Percentiles rank a stretch among this genome's conserved stretches.
phyloP scores from a whole-genome alignment of 2,113 vertebrate species.

The Lathamus discolor region DNA sequence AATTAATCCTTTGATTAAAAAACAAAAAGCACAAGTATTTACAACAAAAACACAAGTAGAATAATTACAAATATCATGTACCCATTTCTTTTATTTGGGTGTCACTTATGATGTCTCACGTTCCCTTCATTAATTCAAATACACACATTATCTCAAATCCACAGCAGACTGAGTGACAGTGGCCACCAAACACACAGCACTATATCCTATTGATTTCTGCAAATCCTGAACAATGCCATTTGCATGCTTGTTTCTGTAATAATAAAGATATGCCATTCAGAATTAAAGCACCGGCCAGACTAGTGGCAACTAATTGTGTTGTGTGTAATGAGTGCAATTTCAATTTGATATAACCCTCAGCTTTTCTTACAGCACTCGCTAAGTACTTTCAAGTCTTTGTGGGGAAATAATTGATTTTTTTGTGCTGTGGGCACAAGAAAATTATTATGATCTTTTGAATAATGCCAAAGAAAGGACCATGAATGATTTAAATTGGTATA shows the following conservation, averaged over 20 bases:
- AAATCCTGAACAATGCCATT: conserved; percentile 99
- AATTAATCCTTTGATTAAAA: conserved; percentile 99
- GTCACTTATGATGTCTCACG: conserved; percentile 99
- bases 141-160: conserved; percentile 99
- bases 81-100: conserved; percentile 99
- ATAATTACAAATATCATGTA: conserved; percentile 99
- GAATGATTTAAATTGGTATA: conserved; percentile 99
- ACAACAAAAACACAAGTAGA: conserved; percentile 99
- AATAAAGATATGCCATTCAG: conserved; percentile 99
- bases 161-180: conserved; percentile 99
- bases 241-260: conserved; percentile 99
- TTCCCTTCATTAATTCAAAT: conserved; percentile 99
- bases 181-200: conserved; percentile 98
- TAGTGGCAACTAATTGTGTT: conserved; percentile 99
- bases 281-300: conserved; percentile 99
- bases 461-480: conserved; percentile 99
- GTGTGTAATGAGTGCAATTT: conserved; percentile 99
- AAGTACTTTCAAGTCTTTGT: conserved; percentile 99
- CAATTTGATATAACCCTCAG: conserved; percentile 99
- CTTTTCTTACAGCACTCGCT: conserved; percentile 98
- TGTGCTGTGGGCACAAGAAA: conserved; percentile 99
- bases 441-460: conserved; percentile 99
- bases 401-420: conserved; percentile 99
- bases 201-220: conserved; percentile 99
- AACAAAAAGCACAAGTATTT: conserved; percentile 99